Evolutionary conservation across 2,888 invertebrate genomes (phyloP), one percentile per base, ranked within the genome.

Genomic region (Calephelis perditalis): DNA sequence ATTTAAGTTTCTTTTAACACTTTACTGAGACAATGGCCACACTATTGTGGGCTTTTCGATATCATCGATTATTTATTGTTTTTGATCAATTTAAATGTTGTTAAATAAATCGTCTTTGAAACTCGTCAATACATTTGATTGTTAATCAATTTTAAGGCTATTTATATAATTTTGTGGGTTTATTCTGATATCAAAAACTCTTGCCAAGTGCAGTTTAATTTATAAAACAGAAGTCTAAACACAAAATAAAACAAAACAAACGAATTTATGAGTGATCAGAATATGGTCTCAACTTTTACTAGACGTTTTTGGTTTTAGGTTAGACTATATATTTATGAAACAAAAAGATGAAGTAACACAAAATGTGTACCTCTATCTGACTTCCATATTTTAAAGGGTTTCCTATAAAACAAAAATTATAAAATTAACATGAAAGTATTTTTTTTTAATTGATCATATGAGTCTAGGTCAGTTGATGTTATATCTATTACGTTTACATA

Each of bases 1-100:
- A 56, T 45, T 47, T 56, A 11, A 54, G 52, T 54, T 54, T 54
- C 11, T 54, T 52, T 52, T 52, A 35, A 52, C 10, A 52, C 52
- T 35, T 52, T 35, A 52, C 35, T 52, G 52, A 11, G 52, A 52
- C 52, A 52, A 59, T 43, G 59, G 58, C 56, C 7, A 56, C 52
- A 11, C 11, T 35, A 35, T 35, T 52, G 68, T 73, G 78, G 73
- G 82, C 77, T 78, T 79, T 70, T 72, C 70, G 57, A 63, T 68
- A 58, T 69, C 60, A 65, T 64, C 70, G 35, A 36, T 52, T 79
- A 75, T 78, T 78, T 83, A 81, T 82, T 72, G 76, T 72, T 74
- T 73, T 73, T 72, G 72, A 74, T 63, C 73, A 65, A 75, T 78
- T 76, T 72, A 70, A 77, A 76, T 79, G 78, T 81, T 82, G 73